These are phyloP conservation scores for Phenganax stokvisi DNA, from an alignment of 92 coral and sea anemone species.

Conservation along the genomic window DNA sequence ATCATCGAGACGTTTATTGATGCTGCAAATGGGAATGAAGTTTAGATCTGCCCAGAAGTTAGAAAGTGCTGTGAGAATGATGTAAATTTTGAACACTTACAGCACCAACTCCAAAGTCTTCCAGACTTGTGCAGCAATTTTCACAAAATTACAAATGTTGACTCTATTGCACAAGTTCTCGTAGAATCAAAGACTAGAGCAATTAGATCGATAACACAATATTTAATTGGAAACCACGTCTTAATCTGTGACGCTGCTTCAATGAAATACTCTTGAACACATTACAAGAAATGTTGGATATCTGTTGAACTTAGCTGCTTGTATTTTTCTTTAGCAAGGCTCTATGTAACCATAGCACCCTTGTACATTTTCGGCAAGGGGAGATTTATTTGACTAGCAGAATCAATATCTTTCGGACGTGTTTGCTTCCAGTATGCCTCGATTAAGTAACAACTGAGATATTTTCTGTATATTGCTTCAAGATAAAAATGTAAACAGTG, in stretches of 20 bases:
- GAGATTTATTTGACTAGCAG: conserved; percentile 7
- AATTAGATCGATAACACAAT: conserved; percentile 9
- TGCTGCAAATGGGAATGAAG: conserved; percentile 23
- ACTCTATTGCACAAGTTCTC: too few species aligned
- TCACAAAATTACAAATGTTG: too few species aligned
- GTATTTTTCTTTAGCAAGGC: conserved; percentile 18
- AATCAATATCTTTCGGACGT: too few species aligned
- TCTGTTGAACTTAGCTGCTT: conserved; percentile 23
- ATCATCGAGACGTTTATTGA: conserved; percentile 6
- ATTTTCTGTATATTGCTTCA: too few species aligned
- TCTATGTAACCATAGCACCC: conserved; percentile 15
- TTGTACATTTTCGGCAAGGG: conserved; percentile 23
- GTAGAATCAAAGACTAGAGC: too few species aligned
- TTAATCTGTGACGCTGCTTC: conserved; percentile 37
- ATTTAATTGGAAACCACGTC: conserved; percentile 25
- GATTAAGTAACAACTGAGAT: too few species aligned
- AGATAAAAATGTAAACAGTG: too few species aligned
- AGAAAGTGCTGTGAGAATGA: conserved; percentile 44
- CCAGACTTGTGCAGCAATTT: conserved; percentile 46
- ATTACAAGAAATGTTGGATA: conserved; percentile 23
- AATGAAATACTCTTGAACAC: conserved; percentile 21
- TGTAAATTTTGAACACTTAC: conserved; percentile 43
- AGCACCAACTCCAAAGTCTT: conserved; percentile 43
- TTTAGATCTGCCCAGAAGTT: conserved; percentile 8
- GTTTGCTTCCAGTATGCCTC: too few species aligned